Base-by-base conservation (phyloP, 53 echinoderm and acorn worm species). In the Arbacia lixula region DNA sequence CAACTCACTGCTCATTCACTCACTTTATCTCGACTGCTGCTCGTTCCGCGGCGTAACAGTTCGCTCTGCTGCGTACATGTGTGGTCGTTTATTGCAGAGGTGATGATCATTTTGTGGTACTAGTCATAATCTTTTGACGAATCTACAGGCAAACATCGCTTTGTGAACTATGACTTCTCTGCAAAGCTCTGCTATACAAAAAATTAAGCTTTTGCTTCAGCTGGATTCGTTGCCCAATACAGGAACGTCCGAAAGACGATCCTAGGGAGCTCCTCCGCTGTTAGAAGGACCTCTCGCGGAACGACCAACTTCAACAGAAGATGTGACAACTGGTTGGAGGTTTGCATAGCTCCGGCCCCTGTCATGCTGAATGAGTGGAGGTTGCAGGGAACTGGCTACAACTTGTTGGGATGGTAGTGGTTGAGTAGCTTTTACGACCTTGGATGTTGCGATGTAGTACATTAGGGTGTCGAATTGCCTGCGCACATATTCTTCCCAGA, bases 341-440 rank as follows among this genome's bases (percentile, higher is more conserved):
- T 66, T 31, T 25, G 66, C 17, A 20, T 66, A 66, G 66, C 69
- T 36, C 22, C 36, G 42, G 24, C 69, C 42, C 42, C 69, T 68
- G 69, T 68, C 69, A 68, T 68, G 69, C 69, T 68, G 69, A 68
- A 71, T 71, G 24, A 41, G 10, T 9, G 72, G 41, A 71, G 41
- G 72, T 12, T 14, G 34, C 19, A 66, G 12, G 42, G 38, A 39
- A 68, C 39, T 68, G 69, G 69, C 60, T 60, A 60, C 60, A 16
- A 21, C 26, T 60, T 60, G 60, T 39, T 37, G 69, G 38, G 69
- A 22, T 42, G 42, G 42, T 17, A 66, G 38, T 3, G 69, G 69
- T 68, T 68, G 69, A 20, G 69, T 4, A 68, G 69, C 37, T 68
- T 36, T 37, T 14, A 68, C 38, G 69, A 68, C 69, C 24, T 36